Base-by-base conservation (phyloP, 2,888 invertebrate species). In the Matsumyia berberina region DNA sequence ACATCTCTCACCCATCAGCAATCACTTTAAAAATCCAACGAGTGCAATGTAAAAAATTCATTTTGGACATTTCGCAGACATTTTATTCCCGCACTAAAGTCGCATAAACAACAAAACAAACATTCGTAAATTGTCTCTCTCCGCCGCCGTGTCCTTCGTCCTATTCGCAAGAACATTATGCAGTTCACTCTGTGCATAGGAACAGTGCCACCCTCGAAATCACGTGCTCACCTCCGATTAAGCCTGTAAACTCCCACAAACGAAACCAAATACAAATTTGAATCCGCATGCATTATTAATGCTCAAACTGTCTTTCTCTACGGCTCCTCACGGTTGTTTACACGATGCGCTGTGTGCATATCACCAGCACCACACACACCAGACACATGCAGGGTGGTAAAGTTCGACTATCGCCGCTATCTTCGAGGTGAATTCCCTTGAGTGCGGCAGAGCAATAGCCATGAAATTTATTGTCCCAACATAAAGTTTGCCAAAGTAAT, bases 181-280 rank as follows among this genome's bases (percentile, higher is more conserved):
- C 73, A 79, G 37, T 66, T 39, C 44, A 37, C 24, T 66, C 17
- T 24, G 58, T 39, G 58, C 57, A 24, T 24, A 4, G 7, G 46
- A 15, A 31, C 35, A 62, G 29, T 72, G 35, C 70, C 49, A 19
- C 19, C 17, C 60, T 33, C 19, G 46, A 74, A 66, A 85, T 80
- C 74, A 85, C 70, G 80, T 80, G 80, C 74, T 55, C 39, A 46
- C 66, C 62, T 76, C 70, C 80, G 74, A 85, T 80, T 85, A 80
- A 85, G 70, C 66, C 64, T 80, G 80, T 79, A 85, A 80, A 85
- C 80, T 74, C 69, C 69, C 58, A 42, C 74, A 85, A 80, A 85
- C 85, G 46, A 70, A 80, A 76, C 85, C 80, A 70, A 76, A 74
- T 80, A 85, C 83, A 85, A 85, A 85, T 85, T 80, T 85, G 85